phyloP scores from a whole-genome alignment of 2,113 vertebrate species.

The Nothocercus julius region DNA sequence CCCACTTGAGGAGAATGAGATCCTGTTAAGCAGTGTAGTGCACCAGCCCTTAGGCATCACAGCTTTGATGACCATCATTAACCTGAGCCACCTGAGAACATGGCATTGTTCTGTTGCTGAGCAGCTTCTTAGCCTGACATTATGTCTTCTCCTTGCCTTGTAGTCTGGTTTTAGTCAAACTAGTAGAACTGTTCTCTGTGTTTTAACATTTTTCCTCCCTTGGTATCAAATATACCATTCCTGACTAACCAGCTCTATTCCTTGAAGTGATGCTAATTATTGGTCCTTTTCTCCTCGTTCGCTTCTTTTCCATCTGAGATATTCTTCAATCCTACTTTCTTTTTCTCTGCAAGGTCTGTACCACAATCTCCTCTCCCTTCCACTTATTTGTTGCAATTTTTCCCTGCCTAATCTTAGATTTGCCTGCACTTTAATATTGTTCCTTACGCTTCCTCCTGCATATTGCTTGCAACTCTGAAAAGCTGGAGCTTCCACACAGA shows the following conservation, averaged over 20 bases:
- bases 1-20: neutral
- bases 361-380: neutral
- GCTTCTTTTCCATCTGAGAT: neutral
- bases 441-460: neutral
- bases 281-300: neutral
- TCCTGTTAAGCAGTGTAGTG: neutral
- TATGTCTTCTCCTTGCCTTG: neutral
- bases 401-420: fast-evolving
- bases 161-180: neutral
- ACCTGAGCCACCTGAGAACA: neutral
- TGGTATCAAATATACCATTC: neutral
- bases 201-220: neutral
- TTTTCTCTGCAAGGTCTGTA: neutral
- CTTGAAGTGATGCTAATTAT: neutral
- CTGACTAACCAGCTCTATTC: neutral
- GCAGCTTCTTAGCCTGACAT: neutral
- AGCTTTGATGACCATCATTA: neutral
- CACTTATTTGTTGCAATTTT: neutral
- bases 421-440: neutral
- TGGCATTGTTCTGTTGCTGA: neutral
- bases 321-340: neutral
- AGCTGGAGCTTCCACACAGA: neutral
- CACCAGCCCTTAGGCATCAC: neutral
- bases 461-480: neutral
- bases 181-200: neutral